Conservation (phyloP, 2,797 vertebrate species). For the Menidia menidia region DNA sequence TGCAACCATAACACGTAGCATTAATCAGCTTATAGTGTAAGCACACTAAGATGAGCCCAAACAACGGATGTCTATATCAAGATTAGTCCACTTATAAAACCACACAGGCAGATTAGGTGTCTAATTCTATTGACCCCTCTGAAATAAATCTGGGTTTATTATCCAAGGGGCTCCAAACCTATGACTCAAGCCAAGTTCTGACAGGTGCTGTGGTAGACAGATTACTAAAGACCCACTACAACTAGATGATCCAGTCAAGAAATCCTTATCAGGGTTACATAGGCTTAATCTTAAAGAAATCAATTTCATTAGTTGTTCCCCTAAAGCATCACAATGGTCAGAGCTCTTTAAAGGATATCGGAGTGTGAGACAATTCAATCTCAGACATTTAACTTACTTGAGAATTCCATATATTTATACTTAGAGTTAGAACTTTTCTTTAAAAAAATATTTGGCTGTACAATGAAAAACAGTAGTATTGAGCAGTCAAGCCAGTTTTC, state of each 20-base stretch:
- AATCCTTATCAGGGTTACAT: conserved; percentile 59
- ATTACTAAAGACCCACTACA: conserved; percentile 82
- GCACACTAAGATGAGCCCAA: conserved; percentile 78
- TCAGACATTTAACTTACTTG: too few relatives aligned
- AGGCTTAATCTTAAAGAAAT: conserved; percentile 60
- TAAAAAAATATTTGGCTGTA: too few relatives aligned
- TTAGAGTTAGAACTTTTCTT: too few relatives aligned
- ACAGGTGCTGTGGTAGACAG: conserved; percentile 85
- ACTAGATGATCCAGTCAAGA: conserved; percentile 66
- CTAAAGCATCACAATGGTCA: not conserved
- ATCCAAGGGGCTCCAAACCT: conserved; percentile 82
- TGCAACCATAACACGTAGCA: conserved; percentile 74
- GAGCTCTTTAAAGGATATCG: conserved; percentile 1
- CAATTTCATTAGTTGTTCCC: conserved; percentile 63
- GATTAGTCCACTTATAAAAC: conserved; percentile 86
- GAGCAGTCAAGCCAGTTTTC: too few relatives aligned
- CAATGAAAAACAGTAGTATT: too few relatives aligned
- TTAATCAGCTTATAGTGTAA: conserved; percentile 77
- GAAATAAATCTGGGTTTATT: conserved; percentile 90
- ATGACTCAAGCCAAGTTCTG: conserved; percentile 88
- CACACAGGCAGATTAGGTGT: conserved; percentile 90
- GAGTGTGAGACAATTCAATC: not conserved
- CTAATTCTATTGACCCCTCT: conserved; percentile 87
- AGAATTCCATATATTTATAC: too few relatives aligned
- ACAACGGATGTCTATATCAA: conserved; percentile 80